Percentiles rank a stretch among this genome's conserved stretches.
Evolutionary conservation across 1,140 invertebrate genomes (phyloP).

Genomic region (Ceratosolen fusciceps): DNA sequence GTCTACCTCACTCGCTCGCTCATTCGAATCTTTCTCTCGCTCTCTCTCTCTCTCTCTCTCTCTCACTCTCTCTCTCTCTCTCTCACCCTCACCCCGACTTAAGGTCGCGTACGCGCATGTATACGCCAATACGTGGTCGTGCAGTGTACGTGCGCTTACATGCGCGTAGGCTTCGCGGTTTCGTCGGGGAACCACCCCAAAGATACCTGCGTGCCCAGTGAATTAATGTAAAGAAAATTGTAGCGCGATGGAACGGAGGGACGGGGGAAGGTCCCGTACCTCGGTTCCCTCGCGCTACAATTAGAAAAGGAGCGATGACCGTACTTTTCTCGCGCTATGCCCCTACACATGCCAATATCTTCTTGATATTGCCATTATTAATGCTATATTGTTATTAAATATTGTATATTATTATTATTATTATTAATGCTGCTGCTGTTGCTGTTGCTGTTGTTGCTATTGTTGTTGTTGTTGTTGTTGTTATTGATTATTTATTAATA

Average conservation of each 20-base stretch:
- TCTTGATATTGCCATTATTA: not conserved
- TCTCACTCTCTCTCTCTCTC: too few species aligned
- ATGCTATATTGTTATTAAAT: too few species aligned
- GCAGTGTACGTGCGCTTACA: not conserved
- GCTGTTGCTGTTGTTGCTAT: conserved; percentile 1
- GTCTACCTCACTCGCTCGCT: too few species aligned
- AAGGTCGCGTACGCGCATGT: not conserved
- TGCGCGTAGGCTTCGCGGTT: conserved; percentile 54
- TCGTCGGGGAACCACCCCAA: conserved; percentile 58
- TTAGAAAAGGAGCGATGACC: conserved; percentile 66
- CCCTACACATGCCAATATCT: not conserved
- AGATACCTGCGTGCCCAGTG: conserved; percentile 68
- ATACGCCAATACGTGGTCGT: conserved; percentile 47
- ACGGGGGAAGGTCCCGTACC: not conserved
- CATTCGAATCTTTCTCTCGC: too few species aligned
- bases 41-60: too few species aligned
- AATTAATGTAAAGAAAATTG: conserved; percentile 55
- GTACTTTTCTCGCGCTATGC: conserved; percentile 59
- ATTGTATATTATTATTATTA: too few species aligned
- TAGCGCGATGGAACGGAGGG: not conserved
- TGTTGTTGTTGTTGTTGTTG: not conserved
- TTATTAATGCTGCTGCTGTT: too few species aligned
- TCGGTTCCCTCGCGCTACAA: conserved; percentile 23
- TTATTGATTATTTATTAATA: too few species aligned
- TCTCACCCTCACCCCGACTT: too few species aligned